phyloP scores from a whole-genome alignment of 2,113 vertebrate species.

The Nestor notabilis region DNA sequence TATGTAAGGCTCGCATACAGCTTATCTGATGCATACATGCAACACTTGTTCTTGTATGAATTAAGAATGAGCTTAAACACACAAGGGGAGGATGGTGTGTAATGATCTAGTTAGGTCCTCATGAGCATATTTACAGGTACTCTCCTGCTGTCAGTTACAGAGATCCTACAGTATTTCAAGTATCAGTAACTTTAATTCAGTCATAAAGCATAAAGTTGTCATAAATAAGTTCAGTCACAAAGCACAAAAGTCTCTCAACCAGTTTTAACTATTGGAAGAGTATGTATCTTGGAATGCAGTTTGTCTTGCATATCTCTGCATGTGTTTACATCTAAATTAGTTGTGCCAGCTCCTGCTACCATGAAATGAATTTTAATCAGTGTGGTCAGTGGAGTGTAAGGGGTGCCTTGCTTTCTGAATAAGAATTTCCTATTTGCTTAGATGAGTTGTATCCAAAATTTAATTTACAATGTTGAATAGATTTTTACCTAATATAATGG shows the following conservation, averaged over 20 bases:
- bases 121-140: neutral
- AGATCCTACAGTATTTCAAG: neutral
- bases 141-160: neutral
- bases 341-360: fast-evolving
- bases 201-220: neutral
- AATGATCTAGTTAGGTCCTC: neutral
- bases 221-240: neutral
- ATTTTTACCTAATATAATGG: neutral
- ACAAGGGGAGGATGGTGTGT: neutral
- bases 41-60: neutral
- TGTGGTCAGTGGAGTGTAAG: neutral
- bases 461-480: neutral
- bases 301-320: neutral
- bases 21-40: neutral
- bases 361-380: neutral
- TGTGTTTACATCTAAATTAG: neutral
- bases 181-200: neutral
- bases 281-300: neutral
- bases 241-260: neutral
- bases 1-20: neutral
- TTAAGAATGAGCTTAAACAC: neutral
- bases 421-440: neutral
- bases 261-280: neutral
- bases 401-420: neutral
- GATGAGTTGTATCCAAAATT: neutral